Evolutionary conservation across 2,888 invertebrate species (phyloP).

Genomic region (Sphaeridia pumilis): DNA sequence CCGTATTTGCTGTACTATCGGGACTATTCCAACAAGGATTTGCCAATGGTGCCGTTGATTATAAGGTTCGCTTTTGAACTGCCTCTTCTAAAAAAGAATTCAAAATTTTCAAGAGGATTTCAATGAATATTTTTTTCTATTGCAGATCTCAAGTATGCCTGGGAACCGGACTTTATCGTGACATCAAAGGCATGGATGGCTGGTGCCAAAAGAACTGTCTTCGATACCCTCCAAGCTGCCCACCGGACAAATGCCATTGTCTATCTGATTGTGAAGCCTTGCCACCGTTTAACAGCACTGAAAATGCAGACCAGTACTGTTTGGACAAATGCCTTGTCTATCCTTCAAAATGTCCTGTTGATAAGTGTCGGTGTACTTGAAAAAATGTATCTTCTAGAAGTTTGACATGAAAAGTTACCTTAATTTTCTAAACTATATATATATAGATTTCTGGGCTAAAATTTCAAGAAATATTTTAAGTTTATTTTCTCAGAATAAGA

Average conservation of each 20-base stretch:
- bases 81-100: slow-evolving; percentile 2
- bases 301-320: slow-evolving; percentile 66
- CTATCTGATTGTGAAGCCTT: slow-evolving; percentile 70
- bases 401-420: not conserved
- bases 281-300: slow-evolving; percentile 58
- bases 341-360: slow-evolving; percentile 56
- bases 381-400: not conserved
- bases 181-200: slow-evolving; percentile 60
- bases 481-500: not conserved
- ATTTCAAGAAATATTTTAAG: not conserved
- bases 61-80: slow-evolving; percentile 17
- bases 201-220: slow-evolving; percentile 82
- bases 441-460: not conserved
- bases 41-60: slow-evolving; percentile 24
- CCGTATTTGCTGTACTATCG: slow-evolving; percentile 12
- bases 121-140: slow-evolving; percentile 12
- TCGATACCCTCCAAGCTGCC: slow-evolving; percentile 76
- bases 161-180: slow-evolving; percentile 51
- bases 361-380: slow-evolving; percentile 63
- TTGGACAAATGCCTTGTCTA: slow-evolving; percentile 74
- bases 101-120: not conserved
- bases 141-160: slow-evolving; percentile 67
- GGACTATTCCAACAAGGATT: slow-evolving; percentile 5
- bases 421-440: not conserved
- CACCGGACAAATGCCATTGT: slow-evolving; percentile 60